Percentiles rank a stretch among this genome's conserved stretches.
Evolutionary conservation across 2,797 vertebrate species (phyloP).

Genomic region (Saguinus oedipus): DNA sequence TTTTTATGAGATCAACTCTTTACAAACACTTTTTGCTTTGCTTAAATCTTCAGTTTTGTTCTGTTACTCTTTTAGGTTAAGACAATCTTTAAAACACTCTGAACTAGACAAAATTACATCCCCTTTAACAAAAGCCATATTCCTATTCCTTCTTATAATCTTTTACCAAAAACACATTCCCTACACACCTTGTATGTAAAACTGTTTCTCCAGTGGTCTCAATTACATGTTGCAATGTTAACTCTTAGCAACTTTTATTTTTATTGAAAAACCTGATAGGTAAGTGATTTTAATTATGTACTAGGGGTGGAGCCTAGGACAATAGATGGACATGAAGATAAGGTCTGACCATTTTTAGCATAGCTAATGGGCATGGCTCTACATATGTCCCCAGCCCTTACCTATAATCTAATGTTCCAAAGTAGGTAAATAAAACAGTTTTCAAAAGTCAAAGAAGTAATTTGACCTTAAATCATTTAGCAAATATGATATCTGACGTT

Average conservation of each 20-base stretch:
- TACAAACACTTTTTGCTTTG: not conserved
- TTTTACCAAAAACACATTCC: not conserved
- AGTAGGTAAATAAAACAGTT: not conserved
- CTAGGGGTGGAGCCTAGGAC: not conserved
- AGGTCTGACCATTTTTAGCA: not conserved
- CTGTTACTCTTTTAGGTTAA: not conserved
- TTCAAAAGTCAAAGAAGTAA: not conserved
- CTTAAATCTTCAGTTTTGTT: not conserved
- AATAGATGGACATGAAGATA: not conserved
- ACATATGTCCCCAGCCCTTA: not conserved
- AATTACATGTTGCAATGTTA: not conserved
- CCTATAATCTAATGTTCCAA: not conserved
- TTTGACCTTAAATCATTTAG: not conserved
- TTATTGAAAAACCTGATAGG: not conserved
- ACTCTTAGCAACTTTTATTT: not conserved
- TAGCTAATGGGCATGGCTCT: not conserved
- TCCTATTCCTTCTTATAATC: not conserved
- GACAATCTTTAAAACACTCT: not conserved
- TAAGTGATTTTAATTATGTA: not conserved
- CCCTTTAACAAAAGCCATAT: not conserved
- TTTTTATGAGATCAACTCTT: not conserved
- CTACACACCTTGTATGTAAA: not conserved
- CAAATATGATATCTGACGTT: not conserved
- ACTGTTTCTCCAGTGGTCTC: not conserved
- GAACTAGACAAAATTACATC: not conserved